A percentile compares a stretch with the other conserved stretches of the same genome.
phyloP scores from a whole-genome alignment of 2,888 invertebrate genomes.

The Epistrophella euchroma region DNA sequence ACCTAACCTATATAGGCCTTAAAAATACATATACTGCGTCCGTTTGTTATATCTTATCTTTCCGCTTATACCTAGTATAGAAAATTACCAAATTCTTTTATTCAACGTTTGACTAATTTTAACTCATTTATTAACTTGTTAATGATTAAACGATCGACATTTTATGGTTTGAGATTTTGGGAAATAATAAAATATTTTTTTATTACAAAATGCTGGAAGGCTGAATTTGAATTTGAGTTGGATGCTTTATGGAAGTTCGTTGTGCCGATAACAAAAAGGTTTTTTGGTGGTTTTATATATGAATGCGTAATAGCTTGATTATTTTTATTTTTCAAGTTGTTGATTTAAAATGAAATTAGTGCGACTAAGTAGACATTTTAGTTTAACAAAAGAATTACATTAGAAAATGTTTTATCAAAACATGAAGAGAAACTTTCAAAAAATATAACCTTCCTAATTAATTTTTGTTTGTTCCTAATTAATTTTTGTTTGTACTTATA shows the following conservation, averaged over 20 bases:
- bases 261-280: conserved; percentile 23
- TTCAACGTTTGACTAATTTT: conserved; percentile 53
- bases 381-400: not conserved
- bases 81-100: conserved; percentile 3
- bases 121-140: conserved; percentile 37
- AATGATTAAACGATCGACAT: conserved; percentile 42
- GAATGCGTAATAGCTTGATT: not conserved
- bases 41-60: conserved; percentile 3
- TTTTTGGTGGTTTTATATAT: not conserved
- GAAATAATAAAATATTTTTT: not conserved
- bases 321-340: not conserved
- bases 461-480: not conserved
- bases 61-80: conserved; percentile 25
- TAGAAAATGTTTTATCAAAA: not conserved
- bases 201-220: conserved; percentile 17
- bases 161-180: conserved; percentile 11
- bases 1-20: conserved; percentile 36
- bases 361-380: not conserved
- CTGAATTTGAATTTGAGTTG: conserved; percentile 35
- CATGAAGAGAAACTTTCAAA: not conserved
- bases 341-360: not conserved
- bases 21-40: not conserved
- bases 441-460: not conserved
- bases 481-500: no score
- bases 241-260: conserved; percentile 10